Evolutionary conservation across 2,797 vertebrate species (phyloP), one percentile per base, ranked within the genome.

Genomic region (Protosalanx chinensis): DNA sequence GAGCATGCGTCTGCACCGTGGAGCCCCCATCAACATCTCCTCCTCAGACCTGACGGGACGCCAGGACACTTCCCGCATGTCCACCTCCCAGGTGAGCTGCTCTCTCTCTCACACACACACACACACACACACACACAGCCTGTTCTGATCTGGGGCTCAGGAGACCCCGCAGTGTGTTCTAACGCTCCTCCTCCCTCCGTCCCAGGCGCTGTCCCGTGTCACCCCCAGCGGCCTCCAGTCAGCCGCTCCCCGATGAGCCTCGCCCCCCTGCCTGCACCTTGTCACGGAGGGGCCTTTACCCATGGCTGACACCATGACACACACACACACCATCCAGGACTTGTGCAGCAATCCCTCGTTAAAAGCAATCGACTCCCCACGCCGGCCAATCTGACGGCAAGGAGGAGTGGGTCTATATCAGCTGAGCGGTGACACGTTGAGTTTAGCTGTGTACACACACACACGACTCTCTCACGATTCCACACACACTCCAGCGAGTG

Each of bases 51-150:
- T 97, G 83, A 98, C 96, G 1, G 96, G 96, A 79, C 93, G 95
- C 66, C 96, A 97, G 88, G 96, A 98, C 85, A 92, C 95, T 59
- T 97, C 96, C 62, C 95, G 96, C 91, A 97, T 98, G 95, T 98
- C 97, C 89, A 95, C 95, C 78, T 98, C 96, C 73, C 97, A 98
- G 95, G 97, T 97, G 87, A 78, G 64, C 1, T 1, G 23, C 23
- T 27, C 23, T 27, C 23, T 27, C 23, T 27, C n/a, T n/a, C n/a
- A 30, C 18, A 3, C 3, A 23, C 64, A 53, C 12, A 37, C 13
- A 27, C 56, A 46, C 30, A 8, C 32, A 27, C 20, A 60, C 30
- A 70, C 51, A 53, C 51, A 4, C 51, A 7, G 51, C 7, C 37
- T 41, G 37, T 10, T 37, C 35, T 27, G 23, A 27, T 27, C 23